Percentiles rank a stretch among this genome's conserved stretches.
phyloP scores from a whole-genome alignment of 2,888 invertebrate species.

The Hirtodrosophila confusa region DNA sequence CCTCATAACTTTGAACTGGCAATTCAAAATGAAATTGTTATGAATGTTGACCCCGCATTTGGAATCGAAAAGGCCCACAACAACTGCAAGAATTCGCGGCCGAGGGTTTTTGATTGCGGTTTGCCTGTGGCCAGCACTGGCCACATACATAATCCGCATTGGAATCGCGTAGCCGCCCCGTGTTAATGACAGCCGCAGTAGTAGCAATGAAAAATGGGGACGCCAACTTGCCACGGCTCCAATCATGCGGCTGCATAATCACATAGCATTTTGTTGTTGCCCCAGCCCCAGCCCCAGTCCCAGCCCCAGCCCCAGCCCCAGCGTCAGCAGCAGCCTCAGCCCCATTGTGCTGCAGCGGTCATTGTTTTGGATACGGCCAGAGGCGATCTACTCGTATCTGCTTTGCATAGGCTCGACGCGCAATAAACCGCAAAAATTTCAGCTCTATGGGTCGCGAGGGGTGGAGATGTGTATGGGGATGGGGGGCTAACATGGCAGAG shows the following conservation, averaged over 20 bases:
- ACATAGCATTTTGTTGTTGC: conserved; percentile 22
- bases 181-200: conserved; percentile 53
- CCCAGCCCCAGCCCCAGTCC: too few species aligned
- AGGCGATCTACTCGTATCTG: conserved; percentile 36
- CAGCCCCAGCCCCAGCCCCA: too few species aligned
- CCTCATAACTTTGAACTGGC: too few species aligned
- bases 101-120: conserved; percentile 45
- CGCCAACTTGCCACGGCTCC: conserved; percentile 47
- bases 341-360: conserved; percentile 49
- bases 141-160: conserved; percentile 45
- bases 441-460: conserved; percentile 21
- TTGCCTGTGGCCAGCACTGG: conserved; percentile 28
- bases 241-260: conserved; percentile 61
- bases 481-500: background rate
- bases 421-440: conserved; percentile 52
- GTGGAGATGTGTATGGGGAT: background rate
- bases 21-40: too few species aligned
- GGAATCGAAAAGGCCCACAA: conserved; percentile 12
- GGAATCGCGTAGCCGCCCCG: conserved; percentile 36
- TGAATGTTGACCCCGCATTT: too few species aligned
- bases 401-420: conserved; percentile 53
- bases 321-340: too few species aligned
- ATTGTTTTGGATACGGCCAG: conserved; percentile 43
- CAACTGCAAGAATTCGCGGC: conserved; percentile 41
- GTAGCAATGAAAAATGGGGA: conserved; percentile 22